Base-by-base conservation (phyloP, 2,888 invertebrate genomes). In the Fragum fragum region DNA sequence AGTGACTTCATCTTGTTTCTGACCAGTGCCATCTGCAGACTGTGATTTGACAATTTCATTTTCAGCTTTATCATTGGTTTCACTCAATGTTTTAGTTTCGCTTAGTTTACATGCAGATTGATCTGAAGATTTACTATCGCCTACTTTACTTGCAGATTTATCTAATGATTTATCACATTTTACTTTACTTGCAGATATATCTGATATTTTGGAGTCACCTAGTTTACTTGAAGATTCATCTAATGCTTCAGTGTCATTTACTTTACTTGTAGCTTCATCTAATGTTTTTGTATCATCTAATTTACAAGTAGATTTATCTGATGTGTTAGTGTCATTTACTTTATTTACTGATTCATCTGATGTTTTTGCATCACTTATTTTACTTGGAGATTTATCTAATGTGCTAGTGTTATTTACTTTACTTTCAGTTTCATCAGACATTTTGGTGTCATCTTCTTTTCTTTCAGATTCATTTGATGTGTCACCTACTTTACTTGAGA, bases 261-360 rank as follows among this genome's bases (percentile, higher is more conserved):
- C 36, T n/a, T 23, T 28, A 63, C 32, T 36, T 16, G 55, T 29
- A n/a, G 52, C 2, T 21, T 52, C 29, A 53, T 76, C 69, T n/a
- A n/a, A n/a, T 39, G 53, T 66, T n/a, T 23, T 70, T 0, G 66
- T 9, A 9, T 59, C 6, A 36, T 6, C 9, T 6, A 36, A 3
- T 36, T 36, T 9, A 36, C 32, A 6, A 6, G 3, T 36, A 52
- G 52, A 52, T 21, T 21, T 11, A n/a, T 16, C 36, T 32, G n/a
- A n/a, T n/a, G 16, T 16, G 32, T 63, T 57, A 61, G 18, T 28
- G 11, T 29, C 39, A 18, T 39, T 61, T 23, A 36, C 36, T n/a
- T 36, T 42, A n/a, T 32, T 32, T 36, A 53, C 57, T 16, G 36
- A 32, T 53, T 85, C 76, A 26, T 73, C 28, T 36, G 84, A 69